These are phyloP conservation scores for Sebastes jordani DNA, from an alignment of 2,797 vertebrate genomes.

Conservation along the genomic window DNA sequence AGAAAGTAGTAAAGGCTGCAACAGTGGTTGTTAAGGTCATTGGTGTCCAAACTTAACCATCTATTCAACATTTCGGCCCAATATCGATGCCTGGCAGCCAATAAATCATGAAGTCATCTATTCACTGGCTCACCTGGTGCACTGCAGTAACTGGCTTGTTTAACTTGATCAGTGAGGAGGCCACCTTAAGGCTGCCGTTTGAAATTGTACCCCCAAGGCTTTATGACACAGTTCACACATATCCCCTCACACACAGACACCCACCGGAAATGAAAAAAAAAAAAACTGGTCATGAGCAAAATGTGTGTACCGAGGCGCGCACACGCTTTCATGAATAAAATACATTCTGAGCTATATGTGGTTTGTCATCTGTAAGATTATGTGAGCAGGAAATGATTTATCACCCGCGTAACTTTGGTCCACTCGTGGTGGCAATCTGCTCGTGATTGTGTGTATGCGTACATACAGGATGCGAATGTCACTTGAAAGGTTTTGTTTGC, in stretches of 20 bases:
- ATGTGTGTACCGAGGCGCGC: neutral
- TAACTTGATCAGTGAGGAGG: slow-evolving; percentile 65
- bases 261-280: slow-evolving; percentile 54
- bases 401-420: slow-evolving; percentile 30
- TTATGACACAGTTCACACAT: slow-evolving; percentile 34
- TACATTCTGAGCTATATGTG: slow-evolving; percentile 49
- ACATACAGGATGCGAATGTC: slow-evolving; percentile 1
- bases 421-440: slow-evolving; percentile 14
- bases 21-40: neutral
- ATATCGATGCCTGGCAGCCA: slow-evolving; percentile 3
- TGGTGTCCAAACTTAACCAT: neutral
- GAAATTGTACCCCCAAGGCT: slow-evolving; percentile 56
- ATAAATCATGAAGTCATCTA: slow-evolving; percentile 36
- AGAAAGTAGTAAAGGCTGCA: neutral
- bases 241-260: slow-evolving; percentile 9
- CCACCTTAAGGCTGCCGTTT: slow-evolving; percentile 50
- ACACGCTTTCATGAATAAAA: slow-evolving; percentile 42
- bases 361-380: slow-evolving; percentile 58
- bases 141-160: slow-evolving; percentile 30
- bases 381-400: slow-evolving; percentile 60
- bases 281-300: slow-evolving; percentile 3
- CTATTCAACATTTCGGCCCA: neutral
- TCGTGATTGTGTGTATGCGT: neutral
- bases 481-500: slow-evolving; percentile 8
- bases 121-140: slow-evolving; percentile 62